Conservation (phyloP, 2,797 vertebrate genomes). For the Syngnathus rostellatus region DNA sequence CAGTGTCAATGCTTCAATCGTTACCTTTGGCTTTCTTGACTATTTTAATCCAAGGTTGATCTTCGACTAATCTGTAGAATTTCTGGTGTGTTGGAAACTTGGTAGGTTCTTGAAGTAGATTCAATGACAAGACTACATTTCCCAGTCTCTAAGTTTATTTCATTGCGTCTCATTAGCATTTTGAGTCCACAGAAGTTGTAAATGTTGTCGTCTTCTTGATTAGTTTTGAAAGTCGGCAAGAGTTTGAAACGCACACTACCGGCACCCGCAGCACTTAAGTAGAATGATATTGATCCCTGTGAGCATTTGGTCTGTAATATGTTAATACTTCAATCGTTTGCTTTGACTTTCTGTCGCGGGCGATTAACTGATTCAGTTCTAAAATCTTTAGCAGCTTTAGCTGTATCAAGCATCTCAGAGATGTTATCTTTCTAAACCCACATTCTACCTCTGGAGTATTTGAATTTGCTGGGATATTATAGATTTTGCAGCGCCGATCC, state of each 20-base stretch:
- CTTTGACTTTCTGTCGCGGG: not conserved
- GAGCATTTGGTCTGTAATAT: not conserved
- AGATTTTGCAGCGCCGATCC: slow-evolving; percentile 34
- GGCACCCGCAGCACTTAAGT: not conserved
- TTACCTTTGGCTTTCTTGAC: too few relatives aligned
- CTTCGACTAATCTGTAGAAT: not conserved
- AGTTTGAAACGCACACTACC: not conserved
- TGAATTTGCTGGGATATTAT: slow-evolving; percentile 34
- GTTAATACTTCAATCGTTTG: not conserved
- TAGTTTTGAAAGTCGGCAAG: not conserved
- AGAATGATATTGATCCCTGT: not conserved
- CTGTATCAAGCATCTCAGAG: slow-evolving; percentile 6
- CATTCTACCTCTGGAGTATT: slow-evolving; percentile 20
- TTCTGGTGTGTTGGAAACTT: not conserved
- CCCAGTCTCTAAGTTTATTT: not conserved
- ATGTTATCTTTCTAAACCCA: slow-evolving; percentile 5
- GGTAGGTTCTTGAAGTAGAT: not conserved
- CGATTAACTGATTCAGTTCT: slow-evolving; percentile 1
- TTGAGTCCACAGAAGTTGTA: not conserved
- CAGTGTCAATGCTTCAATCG: too few relatives aligned
- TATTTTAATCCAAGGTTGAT: too few relatives aligned
- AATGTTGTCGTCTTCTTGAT: not conserved
- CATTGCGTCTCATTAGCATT: not conserved
- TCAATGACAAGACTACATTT: not conserved
- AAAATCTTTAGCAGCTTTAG: slow-evolving; percentile 4